Evolutionary conservation across 2,113 vertebrate genomes (phyloP), one percentile per base, ranked within the genome.

Genomic region (Dasyprocta punctata): DNA sequence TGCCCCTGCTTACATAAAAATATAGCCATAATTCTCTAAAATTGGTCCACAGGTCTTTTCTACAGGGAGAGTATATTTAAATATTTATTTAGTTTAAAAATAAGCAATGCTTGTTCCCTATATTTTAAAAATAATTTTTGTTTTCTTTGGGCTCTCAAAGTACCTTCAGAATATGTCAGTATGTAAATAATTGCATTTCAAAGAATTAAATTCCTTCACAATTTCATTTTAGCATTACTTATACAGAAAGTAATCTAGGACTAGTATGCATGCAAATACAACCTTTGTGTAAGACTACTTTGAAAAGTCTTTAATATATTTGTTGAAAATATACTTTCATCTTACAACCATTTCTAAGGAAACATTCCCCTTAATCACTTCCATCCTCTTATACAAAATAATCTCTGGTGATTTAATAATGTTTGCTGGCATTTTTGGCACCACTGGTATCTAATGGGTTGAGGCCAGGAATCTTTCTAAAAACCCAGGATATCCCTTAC

Each of bases 131-230:
- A 63, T 87, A 19, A 52, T 94, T 95, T 89, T 13, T 30, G 78
- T 84, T 95, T 83, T 60, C 5, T n/a, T 84, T 94, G 86, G 82
- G 22, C 44, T 95, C 26, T 90, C 81, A 86, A 84, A 73, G 60
- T 54, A 94, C 38, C 38, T 81, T 87, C 28, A 84, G 94, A 96
- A 96, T 89, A 78, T 38, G 11, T 6, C 41, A 73, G n/a, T n/a
- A 75, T 65, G 92, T 94, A 90, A 97, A 67, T 94, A 92, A 89
- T 90, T 95, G 56, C 52, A 89, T 80, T 83, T 89, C 28, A 36
- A 52, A 54, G 38, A 83, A 82, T 86, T 89, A 92, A 94, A 83
- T 80, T 75, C 26, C n/a, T 67, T 93, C n/a, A 69, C 75, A 61
- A 38, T 69, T 95, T 96, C 16, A 93, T 60, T 92, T 90, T 83